Base-by-base conservation (phyloP, 1,140 invertebrate genomes). In the Lethocerus indicus region DNA sequence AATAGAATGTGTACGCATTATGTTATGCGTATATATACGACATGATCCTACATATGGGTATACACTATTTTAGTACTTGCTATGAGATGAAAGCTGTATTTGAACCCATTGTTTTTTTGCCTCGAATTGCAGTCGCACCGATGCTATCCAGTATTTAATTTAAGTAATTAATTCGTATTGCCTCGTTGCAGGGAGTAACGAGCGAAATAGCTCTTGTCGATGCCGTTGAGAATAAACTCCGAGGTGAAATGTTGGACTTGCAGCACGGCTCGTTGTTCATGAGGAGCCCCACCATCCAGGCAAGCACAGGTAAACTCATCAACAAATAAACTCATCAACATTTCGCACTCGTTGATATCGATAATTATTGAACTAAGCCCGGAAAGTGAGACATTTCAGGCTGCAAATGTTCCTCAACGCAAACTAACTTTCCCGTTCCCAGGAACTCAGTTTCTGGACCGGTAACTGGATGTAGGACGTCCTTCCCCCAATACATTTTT, bases 211-310 rank as follows among this genome's bases (percentile, higher is more conserved):
- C 76, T 13, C 67, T 93, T 35, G 75, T 90, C 14, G 89, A 93
- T 66, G 74, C 82, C 9, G 73, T 77, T 67, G 73, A 65, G 32
- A 81, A 92, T 57, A 92, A 91, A 64, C 61, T 92, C 28, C 78
- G 79, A 57, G 89, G 88, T 7, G 89, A 93, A 67, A 76, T 90
- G 74, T 72, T 90, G 76, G 87, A 89, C 35, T 63, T 90, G 24
- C 85, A 87, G 61, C 89, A 93, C 59, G 88, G 88, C 9, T 79
- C 84, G 23, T 70, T 81, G 3, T 93, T 92, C 65, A 66, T 88
- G 53, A 79, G 75, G 58, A 83, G 83, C 59, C 76, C 83, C 16
- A 83, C 76, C 59, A 81, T 92, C 28, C 71, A 74, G 37, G 84
- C 85, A 21, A 74, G 78, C 57, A 79, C 75, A 54, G 73, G 72